Evolutionary conservation across 2,113 vertebrate genomes (phyloP).

Genomic region (Rhea americana): DNA sequence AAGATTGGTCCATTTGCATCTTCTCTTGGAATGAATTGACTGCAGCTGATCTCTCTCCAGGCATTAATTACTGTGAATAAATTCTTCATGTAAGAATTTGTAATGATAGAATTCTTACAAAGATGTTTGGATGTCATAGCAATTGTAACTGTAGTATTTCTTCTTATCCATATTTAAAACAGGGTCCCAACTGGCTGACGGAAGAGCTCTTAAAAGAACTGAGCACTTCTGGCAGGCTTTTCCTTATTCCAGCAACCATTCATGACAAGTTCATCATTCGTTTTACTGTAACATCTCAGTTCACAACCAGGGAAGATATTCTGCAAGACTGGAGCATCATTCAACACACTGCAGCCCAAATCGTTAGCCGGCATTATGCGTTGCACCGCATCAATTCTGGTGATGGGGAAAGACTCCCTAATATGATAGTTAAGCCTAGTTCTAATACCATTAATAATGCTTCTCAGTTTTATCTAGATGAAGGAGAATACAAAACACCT

Average conservation of each 20-base stretch:
- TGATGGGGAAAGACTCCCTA: conserved; percentile 7
- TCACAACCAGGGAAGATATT: conserved; percentile 89
- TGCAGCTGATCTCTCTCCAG: not conserved
- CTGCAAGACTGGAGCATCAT: conserved; percentile 90
- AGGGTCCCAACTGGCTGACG: conserved; percentile 90
- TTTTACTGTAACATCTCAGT: conserved; percentile 94
- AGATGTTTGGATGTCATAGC: not conserved
- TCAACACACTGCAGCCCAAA: conserved; percentile 74
- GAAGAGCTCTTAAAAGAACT: conserved; percentile 88
- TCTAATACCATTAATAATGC: not conserved
- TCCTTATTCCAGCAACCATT: conserved; percentile 90
- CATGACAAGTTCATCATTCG: conserved; percentile 89
- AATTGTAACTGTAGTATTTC: not conserved
- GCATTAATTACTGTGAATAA: not conserved
- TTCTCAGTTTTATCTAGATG: conserved; percentile 13
- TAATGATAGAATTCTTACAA: not conserved
- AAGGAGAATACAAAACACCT: conserved; percentile 29
- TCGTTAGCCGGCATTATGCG: conserved; percentile 71
- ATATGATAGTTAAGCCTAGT: not conserved
- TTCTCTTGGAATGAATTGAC: not conserved
- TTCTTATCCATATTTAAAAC: not conserved
- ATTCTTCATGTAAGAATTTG: not conserved
- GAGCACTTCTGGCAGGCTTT: conserved; percentile 86
- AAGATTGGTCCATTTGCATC: not conserved
- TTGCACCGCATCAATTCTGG: not conserved